Conservation (phyloP, 2,797 vertebrate species). For the Mallotus villosus region DNA sequence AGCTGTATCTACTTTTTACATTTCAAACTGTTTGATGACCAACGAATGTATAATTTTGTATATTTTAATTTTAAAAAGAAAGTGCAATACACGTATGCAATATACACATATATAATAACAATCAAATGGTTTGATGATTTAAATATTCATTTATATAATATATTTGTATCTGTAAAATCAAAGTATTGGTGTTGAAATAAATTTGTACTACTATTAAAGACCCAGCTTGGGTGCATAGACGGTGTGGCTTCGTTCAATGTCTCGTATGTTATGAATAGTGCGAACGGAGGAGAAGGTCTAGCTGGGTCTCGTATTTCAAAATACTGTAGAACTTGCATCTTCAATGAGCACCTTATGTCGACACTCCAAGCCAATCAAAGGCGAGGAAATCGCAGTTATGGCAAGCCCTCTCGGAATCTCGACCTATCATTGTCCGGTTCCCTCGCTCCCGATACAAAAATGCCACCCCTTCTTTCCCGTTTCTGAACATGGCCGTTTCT, state of each 20-base stretch:
- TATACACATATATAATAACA: not conserved
- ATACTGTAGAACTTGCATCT: conserved; percentile 20
- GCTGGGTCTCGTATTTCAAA: conserved; percentile 42
- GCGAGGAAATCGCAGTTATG: not conserved
- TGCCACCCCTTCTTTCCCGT: not conserved
- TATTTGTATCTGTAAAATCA: too few species aligned
- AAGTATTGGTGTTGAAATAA: too few species aligned
- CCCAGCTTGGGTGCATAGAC: too few species aligned
- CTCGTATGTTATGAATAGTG: too few species aligned
- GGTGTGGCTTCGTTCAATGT: too few species aligned
- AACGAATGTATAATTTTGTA: conserved; percentile 2
- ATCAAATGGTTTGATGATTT: too few species aligned
- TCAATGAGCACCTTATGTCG: too few species aligned
- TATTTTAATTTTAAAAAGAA: not conserved
- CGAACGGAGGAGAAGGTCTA: too few species aligned
- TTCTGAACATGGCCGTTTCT: conserved; percentile 65
- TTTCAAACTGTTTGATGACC: not conserved
- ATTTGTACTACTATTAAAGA: too few species aligned
- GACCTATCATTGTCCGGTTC: conserved; percentile 46
- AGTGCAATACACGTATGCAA: not conserved
- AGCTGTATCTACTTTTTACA: not conserved
- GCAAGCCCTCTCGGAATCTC: not conserved
- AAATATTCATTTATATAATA: too few species aligned
- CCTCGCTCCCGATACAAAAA: conserved; percentile 23
- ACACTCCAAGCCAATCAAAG: conserved; percentile 45